Base-by-base conservation (phyloP, 30 jellyfish, hydroid and myxozoan genomes). In the Turritopsis rubra region DNA sequence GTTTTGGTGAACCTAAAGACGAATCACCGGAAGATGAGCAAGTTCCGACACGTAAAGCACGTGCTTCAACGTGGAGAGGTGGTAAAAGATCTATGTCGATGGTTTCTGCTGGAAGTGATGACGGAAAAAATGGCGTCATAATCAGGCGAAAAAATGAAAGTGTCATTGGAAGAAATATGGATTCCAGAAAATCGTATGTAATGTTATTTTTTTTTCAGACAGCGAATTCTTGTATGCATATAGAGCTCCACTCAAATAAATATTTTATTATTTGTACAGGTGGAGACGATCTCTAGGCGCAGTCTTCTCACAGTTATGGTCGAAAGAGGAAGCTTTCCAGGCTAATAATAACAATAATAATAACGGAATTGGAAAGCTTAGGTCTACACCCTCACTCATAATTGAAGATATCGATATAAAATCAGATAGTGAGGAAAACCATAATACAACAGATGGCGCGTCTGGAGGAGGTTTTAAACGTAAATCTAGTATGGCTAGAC, bases 231-330 rank as follows among this genome's bases (percentile, higher is more conserved):
- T 13, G 60, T 41, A 41, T 41, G 9, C 5, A 3, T 41, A 3
- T 41, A 41, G 60, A 5, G 13, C 60, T 41, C 60, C 5, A 41
- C 13, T 41, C 60, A 41, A 41, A 5, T 5, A 5, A 41, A 41
- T 41, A 41, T 52, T 21, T 79, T 21, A 25, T 27, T 27, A 21
- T 83, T 60, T 52, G 76, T 75, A 21, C 71, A 90, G 97, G 73
- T 83, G 95, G 78, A 79, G 97, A 60, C 83, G 97, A 68, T 91
- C 97, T 20, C 85, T 91, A 27, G 97, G 97, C 21, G 97, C 97
- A n/a, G 95, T 91, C 21, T 71, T 91, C 3, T 91, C 97, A 24
- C 82, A 94, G 1, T 71, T 91, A 22, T 91, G 97, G 97, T 87
- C 96, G 1, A 87, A 88, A 0, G 86, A 85, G 68, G 97, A 91